These are phyloP conservation scores for Drosophila macrospina DNA, from an alignment of 2,888 invertebrate genomes.

Conservation along the genomic window DNA sequence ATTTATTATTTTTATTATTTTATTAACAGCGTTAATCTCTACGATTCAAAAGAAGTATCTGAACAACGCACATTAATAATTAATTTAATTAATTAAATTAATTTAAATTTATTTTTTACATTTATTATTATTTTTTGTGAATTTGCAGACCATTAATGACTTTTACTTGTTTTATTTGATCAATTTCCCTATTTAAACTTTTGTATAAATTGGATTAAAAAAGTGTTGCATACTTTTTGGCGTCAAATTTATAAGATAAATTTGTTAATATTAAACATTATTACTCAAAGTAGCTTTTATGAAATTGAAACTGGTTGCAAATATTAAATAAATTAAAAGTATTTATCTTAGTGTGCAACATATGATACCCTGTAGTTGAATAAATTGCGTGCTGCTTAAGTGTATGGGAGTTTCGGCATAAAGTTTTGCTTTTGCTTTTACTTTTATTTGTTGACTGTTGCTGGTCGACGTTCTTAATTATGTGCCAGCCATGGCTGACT, in stretches of 20 bases:
- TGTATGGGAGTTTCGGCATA: constrained; percentile 20
- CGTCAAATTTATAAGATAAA: too few relatives aligned
- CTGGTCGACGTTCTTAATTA: constrained; percentile 75
- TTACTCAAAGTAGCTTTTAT: too few relatives aligned
- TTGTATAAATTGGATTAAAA: background rate
- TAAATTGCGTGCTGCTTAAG: constrained; percentile 7
- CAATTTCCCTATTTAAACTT: too few relatives aligned
- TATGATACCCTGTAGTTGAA: background rate
- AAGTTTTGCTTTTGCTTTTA: constrained; percentile 21
- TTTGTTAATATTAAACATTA: background rate
- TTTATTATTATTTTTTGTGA: too few relatives aligned
- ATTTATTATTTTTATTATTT: too few relatives aligned
- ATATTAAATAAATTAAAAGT: background rate
- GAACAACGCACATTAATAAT: too few relatives aligned
- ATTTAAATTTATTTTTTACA: too few relatives aligned
- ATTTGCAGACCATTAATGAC: too few relatives aligned
- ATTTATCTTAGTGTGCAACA: background rate
- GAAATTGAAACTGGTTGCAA: background rate
- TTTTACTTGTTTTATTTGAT: too few relatives aligned
- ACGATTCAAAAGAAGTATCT: too few relatives aligned
- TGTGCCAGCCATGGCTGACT: constrained; percentile 79
- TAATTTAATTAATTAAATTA: too few relatives aligned
- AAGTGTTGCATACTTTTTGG: background rate
- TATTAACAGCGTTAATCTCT: too few relatives aligned
- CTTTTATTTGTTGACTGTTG: constrained; percentile 57